Percentiles rank a stretch among this genome's conserved stretches.
Conservation (phyloP, 2,113 vertebrate genomes). For the Sturnira hondurensis region DNA sequence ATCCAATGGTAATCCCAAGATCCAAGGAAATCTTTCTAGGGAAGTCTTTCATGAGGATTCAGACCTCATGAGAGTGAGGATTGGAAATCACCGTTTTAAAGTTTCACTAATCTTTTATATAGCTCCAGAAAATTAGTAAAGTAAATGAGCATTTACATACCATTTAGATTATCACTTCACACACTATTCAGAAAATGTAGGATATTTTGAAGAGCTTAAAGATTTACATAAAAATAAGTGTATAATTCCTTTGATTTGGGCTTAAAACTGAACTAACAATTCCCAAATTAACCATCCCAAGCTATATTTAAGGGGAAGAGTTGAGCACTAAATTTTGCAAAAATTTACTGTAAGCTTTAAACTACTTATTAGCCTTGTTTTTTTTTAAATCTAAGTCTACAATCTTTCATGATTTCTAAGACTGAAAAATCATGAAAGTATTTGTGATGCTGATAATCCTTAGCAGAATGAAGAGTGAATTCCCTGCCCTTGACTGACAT, state of each 20-base stretch:
- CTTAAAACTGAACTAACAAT: neutral
- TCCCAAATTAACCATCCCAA: neutral
- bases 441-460: neutral
- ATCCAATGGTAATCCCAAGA: neutral
- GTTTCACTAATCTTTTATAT: neutral
- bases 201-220: neutral
- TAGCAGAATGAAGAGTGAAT: neutral
- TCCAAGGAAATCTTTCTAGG: neutral
- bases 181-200: neutral
- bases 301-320: neutral
- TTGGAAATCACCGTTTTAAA: neutral
- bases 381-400: neutral
- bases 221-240: neutral
- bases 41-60: neutral
- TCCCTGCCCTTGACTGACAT: neutral
- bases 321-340: neutral
- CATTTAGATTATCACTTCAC: neutral
- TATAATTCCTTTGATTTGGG: neutral
- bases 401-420: neutral
- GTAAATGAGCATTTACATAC: neutral
- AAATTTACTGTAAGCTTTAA: neutral
- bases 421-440: neutral
- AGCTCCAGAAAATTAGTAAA: neutral
- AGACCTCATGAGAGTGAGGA: neutral
- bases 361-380: neutral